phyloP scores from a whole-genome alignment of 1,140 invertebrate species.

The Meloidogyne floridensis region DNA sequence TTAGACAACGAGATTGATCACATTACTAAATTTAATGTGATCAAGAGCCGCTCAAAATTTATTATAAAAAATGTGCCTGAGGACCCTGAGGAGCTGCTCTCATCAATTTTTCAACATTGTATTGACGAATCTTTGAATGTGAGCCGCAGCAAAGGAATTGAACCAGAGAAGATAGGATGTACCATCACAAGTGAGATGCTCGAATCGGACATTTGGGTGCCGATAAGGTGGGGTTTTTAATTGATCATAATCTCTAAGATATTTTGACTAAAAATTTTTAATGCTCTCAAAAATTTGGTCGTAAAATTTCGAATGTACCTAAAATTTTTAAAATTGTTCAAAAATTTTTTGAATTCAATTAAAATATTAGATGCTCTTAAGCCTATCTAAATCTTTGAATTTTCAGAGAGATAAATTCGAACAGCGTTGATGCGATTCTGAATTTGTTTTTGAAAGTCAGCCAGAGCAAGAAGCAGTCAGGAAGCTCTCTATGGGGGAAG shows the following conservation, averaged over 20 bases:
- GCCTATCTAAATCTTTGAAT: no score
- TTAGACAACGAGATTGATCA: no score
- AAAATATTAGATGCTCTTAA: no score
- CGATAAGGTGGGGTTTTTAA: neutral
- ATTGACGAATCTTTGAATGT: neutral
- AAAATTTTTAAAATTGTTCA: no score
- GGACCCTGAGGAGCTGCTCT: neutral
- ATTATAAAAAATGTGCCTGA: neutral
- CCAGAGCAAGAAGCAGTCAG: neutral
- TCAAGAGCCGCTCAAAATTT: neutral
- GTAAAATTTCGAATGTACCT: no score
- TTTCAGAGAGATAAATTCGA: neutral
- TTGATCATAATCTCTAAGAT: no score
- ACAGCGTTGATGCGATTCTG: neutral
- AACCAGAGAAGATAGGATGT: neutral
- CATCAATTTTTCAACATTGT: neutral
- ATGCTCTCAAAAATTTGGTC: no score
- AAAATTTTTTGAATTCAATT: no score
- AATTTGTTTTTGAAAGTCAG: neutral
- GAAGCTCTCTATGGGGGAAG: neutral
- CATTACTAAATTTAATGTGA: neutral
- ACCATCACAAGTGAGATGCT: neutral
- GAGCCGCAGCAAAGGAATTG: neutral
- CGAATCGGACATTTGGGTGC: conserved; percentile 7
- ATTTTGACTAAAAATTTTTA: no score